phyloP scores from a whole-genome alignment of 2,797 vertebrate species.

The Diplodus puntazzo region DNA sequence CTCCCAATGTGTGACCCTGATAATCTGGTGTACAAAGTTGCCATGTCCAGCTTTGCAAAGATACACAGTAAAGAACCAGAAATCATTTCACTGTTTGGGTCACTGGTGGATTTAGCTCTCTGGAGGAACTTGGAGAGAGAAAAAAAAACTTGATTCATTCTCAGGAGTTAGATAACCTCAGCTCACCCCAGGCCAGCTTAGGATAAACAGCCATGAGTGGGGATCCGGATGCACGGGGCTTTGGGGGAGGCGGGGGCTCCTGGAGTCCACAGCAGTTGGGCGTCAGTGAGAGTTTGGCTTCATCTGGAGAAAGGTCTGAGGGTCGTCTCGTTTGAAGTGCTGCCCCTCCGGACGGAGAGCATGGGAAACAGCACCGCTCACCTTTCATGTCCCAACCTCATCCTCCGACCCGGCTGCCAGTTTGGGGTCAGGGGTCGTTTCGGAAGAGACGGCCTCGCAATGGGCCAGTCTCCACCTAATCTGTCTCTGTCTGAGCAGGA shows the following conservation, averaged over 20 bases:
- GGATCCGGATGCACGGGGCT: slow-evolving; percentile 69
- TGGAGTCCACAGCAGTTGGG: slow-evolving; percentile 53
- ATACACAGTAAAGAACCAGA: slow-evolving; percentile 11
- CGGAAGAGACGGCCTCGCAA: slow-evolving; percentile 42
- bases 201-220: slow-evolving; percentile 73
- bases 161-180: slow-evolving; percentile 73
- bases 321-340: slow-evolving; percentile 74
- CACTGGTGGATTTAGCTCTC: slow-evolving; percentile 52
- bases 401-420: slow-evolving; percentile 60
- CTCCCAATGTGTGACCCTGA: background rate
- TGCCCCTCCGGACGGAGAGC: slow-evolving; percentile 66
- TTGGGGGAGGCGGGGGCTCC: slow-evolving; percentile 56
- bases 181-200: slow-evolving; percentile 70
- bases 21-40: background rate
- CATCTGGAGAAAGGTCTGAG: slow-evolving; percentile 70
- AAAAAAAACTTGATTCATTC: slow-evolving; percentile 52
- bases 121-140: slow-evolving; percentile 33
- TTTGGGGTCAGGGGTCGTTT: slow-evolving; percentile 55
- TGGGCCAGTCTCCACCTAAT: slow-evolving; percentile 61
- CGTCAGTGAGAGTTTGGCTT: slow-evolving; percentile 66
- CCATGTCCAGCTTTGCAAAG: background rate
- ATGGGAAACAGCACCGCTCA: slow-evolving; percentile 76
- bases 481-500: slow-evolving; percentile 60
- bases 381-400: slow-evolving; percentile 71
- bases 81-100: slow-evolving; percentile 28